Conservation (phyloP, 2,113 vertebrate species). For the Aegithalos caudatus region DNA sequence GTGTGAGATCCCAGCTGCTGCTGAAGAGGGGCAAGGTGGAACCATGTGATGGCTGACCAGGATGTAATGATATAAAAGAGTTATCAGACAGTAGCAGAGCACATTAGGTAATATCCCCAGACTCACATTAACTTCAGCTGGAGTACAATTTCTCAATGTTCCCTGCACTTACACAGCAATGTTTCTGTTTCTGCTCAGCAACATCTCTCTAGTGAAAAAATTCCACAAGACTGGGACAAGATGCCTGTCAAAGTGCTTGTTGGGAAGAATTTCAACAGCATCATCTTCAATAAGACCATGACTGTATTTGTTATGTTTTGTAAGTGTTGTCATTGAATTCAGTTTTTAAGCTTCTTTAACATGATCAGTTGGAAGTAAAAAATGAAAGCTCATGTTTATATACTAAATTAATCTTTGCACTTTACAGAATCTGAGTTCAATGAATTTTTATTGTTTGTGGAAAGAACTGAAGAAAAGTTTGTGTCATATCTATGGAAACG, state of each 20-base stretch:
- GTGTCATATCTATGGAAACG: neutral
- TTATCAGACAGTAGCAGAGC: neutral
- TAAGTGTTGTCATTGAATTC: conserved; percentile 65
- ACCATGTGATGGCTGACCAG: neutral
- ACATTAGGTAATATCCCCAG: neutral
- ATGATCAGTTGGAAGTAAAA: neutral
- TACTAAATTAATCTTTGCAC: neutral
- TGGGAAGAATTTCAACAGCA: conserved; percentile 84
- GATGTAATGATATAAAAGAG: neutral
- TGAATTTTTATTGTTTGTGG: neutral
- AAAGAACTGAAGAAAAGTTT: neutral
- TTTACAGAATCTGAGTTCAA: neutral
- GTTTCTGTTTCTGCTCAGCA: conserved; percentile 71
- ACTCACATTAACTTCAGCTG: neutral
- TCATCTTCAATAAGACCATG: conserved; percentile 82
- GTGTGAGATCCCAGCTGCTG: neutral
- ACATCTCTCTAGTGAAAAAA: conserved; percentile 84
- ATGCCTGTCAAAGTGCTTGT: conserved; percentile 86
- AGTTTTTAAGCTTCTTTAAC: neutral
- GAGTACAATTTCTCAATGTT: neutral
- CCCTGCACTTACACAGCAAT: neutral
- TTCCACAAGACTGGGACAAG: conserved; percentile 85
- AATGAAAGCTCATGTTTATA: neutral
- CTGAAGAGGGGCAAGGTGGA: neutral
- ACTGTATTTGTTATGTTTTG: conserved; percentile 90